Evolutionary conservation across 2,797 vertebrate genomes (phyloP).

Genomic region (Onychomys torridus): DNA sequence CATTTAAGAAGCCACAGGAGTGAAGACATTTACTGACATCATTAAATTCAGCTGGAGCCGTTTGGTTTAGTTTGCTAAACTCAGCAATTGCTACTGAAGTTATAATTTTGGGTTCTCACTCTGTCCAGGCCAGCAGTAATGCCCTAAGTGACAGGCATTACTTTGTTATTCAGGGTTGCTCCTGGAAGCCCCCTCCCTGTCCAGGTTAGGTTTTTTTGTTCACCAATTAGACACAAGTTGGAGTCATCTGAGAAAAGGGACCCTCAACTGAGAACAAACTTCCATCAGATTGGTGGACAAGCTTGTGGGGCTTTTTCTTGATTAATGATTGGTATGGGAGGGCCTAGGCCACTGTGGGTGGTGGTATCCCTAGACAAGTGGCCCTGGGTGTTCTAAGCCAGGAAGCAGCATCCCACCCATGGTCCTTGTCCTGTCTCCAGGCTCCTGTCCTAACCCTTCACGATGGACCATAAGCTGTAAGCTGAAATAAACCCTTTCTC

Average conservation of each 20-base stretch:
- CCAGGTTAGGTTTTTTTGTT: not conserved
- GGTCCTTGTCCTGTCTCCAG: not conserved
- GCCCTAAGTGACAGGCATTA: not conserved
- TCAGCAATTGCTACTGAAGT: not conserved
- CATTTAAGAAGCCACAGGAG: not conserved
- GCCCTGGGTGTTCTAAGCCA: not conserved
- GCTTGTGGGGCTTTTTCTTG: not conserved
- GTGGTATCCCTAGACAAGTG: not conserved
- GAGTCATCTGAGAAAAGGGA: not conserved
- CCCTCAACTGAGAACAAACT: not conserved
- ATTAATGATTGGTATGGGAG: not conserved
- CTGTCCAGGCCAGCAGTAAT: not conserved
- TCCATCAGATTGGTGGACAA: not conserved
- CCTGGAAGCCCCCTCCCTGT: not conserved
- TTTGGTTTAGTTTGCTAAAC: not conserved
- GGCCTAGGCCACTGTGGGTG: not conserved
- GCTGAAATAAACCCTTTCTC: not conserved
- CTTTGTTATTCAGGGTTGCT: not conserved
- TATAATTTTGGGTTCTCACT: constrained; percentile 20
- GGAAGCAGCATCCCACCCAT: not conserved
- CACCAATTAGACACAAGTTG: not conserved
- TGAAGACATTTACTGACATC: not conserved
- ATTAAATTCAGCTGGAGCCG: not conserved
- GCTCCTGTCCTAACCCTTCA: not conserved
- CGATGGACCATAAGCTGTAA: not conserved